Evolutionary conservation across 2,888 invertebrate genomes (phyloP), one percentile per base, ranked within the genome.

Genomic region (Blastobasis adustella): DNA sequence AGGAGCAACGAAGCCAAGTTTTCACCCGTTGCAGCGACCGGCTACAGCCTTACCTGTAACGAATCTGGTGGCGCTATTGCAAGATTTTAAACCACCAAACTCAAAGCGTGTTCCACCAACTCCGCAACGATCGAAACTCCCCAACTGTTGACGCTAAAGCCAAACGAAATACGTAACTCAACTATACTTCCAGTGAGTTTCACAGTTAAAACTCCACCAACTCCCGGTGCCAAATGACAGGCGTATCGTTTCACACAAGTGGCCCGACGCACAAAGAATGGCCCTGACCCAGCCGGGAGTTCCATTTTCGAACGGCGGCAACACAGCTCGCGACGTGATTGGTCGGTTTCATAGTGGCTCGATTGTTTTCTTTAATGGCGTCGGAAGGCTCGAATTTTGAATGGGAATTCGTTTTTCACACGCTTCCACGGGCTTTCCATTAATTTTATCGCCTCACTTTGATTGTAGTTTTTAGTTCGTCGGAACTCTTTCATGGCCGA

Each of bases 251-350:
- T 58, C 47, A 51, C 49, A 44, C 54, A 58, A 49, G 52, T 57
- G 53, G 54, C 55, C 50, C 47, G 50, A 46, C 37, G 49, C 49
- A 60, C 58, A 62, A 63, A 55, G 54, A 58, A 51, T 54, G 57
- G 57, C 63, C 60, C 51, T 63, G 65, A 63, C 65, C 61, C 42
- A 40, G 43, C 49, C 6, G 59, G 53, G 52, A 55, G 56, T 63
- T 58, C 55, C 52, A 51, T 52, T 52, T 51, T 41, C 49, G 49
- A 57, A 64, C 61, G 54, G 56, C 55, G 53, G 49, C 53, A 54
- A 55, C 53, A 45, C 49, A 57, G 56, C 62, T 60, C 58, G 49
- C 40, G 38, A 37, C 54, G 56, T 59, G 57, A 57, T 62, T 57
- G 50, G 45, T 51, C 42, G 55, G 54, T 57, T 61, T 59, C 54